Base-by-base conservation (phyloP, 2,797 vertebrate species). In the Tympanoctomys barrerae region DNA sequence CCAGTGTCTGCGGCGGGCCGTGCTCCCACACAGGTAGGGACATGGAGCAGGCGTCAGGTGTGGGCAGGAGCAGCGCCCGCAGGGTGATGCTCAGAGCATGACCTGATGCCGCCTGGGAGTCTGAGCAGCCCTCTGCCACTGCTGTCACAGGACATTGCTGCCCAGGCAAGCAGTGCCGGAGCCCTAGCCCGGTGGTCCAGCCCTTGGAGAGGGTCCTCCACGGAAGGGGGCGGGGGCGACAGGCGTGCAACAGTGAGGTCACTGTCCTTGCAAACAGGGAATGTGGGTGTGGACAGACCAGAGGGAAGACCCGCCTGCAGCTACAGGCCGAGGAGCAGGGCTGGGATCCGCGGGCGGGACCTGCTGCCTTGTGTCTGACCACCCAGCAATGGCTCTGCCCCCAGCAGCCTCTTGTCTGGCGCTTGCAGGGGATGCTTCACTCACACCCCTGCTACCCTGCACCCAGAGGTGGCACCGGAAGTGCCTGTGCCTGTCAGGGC, bases 141-240 rank as follows among this genome's bases (percentile, higher is more conserved):
- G 68, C 61, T 52, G 22, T 39, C 22, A 7, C 22, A 12, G 54
- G 54, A 13, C 61, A 49, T 24, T 36, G 54, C 71, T 49, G 78
- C 49, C 59, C 31, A 0, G 13, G 7, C 28, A 21, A 52, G 24
- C n/a, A 1, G 21, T 6, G 0, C 16, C 3, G 0, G 8, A 49
- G 46, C 57, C 83, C 7, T 11, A 52, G 59, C 18, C 42, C 12
- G 33, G 28, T 18, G 36, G 26, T 6, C 11, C 18, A 24, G 26
- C 2, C 6, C 19, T 26, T 52, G 46, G 73, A 79, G 22, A 54
- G 1, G 0, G 7, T 28, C 66, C 42, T 39, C 49, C 49, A 11
- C 31, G 64, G n/a, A 46, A 39, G 39, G 24, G 7, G n/a, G 9
- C 16, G 26, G 13, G 28, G 31, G 49, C 49, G 19, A 31, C 13